phyloP scores from a whole-genome alignment of 2,797 vertebrate species.

The Paramormyrops hopkinsi region DNA sequence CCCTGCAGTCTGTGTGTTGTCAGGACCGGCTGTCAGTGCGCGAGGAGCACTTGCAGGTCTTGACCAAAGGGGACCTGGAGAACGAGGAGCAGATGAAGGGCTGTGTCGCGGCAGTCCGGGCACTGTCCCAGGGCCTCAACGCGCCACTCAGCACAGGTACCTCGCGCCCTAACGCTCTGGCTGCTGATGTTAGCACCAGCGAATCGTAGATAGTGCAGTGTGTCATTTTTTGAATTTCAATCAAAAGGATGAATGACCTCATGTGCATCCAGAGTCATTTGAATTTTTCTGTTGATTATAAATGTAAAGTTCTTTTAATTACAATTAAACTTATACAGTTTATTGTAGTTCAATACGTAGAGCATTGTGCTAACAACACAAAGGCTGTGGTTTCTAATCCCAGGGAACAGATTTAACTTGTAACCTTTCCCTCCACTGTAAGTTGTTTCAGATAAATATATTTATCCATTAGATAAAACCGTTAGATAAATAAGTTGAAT shows the following conservation, averaged over 20 bases:
- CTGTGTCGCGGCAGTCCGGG: conserved; percentile 35
- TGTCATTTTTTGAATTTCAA: background rate
- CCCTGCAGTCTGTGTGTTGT: background rate
- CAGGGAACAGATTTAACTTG: background rate
- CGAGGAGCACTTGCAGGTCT: conserved; percentile 21
- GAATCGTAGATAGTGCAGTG: background rate
- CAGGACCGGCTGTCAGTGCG: conserved; percentile 40
- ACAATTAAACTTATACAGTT: background rate
- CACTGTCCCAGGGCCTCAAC: conserved; percentile 37
- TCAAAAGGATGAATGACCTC: background rate
- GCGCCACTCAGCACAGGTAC: conserved; percentile 30
- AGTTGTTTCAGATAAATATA: background rate
- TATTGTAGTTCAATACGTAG: background rate
- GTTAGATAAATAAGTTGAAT: background rate
- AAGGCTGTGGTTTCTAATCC: background rate
- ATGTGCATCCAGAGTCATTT: background rate
- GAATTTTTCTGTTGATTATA: background rate
- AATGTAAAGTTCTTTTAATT: background rate
- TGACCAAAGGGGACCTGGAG: conserved; percentile 38
- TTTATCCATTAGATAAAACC: background rate
- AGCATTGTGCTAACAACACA: background rate
- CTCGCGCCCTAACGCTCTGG: background rate
- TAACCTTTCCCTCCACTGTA: background rate
- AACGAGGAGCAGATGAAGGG: conserved; percentile 18
- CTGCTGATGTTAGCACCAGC: background rate